A percentile compares a stretch with the other conserved stretches of the same genome.
These are phyloP conservation scores for Nesometra sesokonis DNA, from an alignment of 35 echinoderm and acorn worm species.

Conservation along the genomic window DNA sequence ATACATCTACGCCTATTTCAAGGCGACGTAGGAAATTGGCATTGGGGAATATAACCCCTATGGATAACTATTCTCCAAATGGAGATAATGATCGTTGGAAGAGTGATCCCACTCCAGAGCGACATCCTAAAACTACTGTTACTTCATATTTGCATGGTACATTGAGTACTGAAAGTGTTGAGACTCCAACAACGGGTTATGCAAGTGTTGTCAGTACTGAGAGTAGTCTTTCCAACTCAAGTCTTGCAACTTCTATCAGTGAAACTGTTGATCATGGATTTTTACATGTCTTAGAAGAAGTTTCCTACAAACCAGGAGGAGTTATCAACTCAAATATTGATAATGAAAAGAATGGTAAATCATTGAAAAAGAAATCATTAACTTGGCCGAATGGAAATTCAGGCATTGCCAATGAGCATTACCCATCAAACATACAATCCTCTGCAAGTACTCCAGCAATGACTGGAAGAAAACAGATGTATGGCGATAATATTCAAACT, in stretches of 20 bases:
- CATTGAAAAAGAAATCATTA: conserved; percentile 36
- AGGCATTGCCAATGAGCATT: background rate
- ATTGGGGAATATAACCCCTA: background rate
- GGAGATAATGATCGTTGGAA: background rate
- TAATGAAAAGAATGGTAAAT: conserved; percentile 27
- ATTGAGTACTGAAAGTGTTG: background rate
- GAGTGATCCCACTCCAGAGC: background rate
- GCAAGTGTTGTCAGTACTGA: conserved; percentile 42
- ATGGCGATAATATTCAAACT: background rate
- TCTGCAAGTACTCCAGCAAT: background rate
- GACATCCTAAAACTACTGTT: background rate
- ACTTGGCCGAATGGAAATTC: conserved; percentile 40
- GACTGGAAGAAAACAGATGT: background rate
- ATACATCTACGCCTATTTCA: background rate
- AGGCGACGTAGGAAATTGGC: background rate
- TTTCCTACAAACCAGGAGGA: conserved; percentile 22
- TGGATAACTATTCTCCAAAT: background rate
- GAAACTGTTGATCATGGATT: conserved; percentile 31
- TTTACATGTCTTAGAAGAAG: conserved; percentile 29
- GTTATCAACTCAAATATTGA: conserved; percentile 18
- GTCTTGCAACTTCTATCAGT: conserved; percentile 33
- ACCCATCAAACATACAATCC: background rate
- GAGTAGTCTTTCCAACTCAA: conserved; percentile 42
- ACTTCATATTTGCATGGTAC: background rate
- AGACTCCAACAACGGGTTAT: background rate